phyloP scores from a whole-genome alignment of 2,113 vertebrate genomes.

The Pseudonaja textilis region DNA sequence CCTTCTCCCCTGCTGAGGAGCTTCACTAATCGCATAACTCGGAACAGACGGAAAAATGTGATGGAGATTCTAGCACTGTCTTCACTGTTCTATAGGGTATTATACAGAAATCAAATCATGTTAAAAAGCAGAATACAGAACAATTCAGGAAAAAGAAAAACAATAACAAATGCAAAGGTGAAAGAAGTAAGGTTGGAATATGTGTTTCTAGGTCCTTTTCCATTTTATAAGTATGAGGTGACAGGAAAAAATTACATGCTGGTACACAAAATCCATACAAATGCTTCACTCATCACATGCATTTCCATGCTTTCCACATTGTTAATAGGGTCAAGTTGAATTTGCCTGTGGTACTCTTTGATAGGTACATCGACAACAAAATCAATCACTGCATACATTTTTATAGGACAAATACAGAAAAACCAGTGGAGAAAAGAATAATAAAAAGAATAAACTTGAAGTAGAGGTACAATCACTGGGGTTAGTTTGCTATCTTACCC shows the following conservation, averaged over 20 bases:
- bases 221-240: conserved; percentile 70
- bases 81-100: conserved; percentile 88
- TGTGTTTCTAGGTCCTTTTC: conserved; percentile 66
- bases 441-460: conserved; percentile 77
- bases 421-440: conserved; percentile 71
- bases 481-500: conserved; percentile 89
- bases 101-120: conserved; percentile 71
- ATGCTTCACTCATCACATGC: conserved; percentile 75
- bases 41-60: conserved; percentile 98
- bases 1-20: conserved; percentile 97
- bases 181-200: conserved; percentile 71
- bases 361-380: conserved; percentile 69
- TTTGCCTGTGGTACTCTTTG: conserved; percentile 57
- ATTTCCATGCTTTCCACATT: conserved; percentile 70
- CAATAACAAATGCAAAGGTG: conserved; percentile 70
- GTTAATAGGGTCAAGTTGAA: conserved; percentile 65
- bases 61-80: conserved; percentile 98
- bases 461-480: conserved; percentile 78
- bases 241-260: conserved; percentile 72
- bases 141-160: conserved; percentile 72
- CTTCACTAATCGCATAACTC: conserved; percentile 98
- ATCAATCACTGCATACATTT: conserved; percentile 71
- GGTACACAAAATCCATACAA: conserved; percentile 69
- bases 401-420: conserved; percentile 71
- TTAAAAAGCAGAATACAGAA: conserved; percentile 63